A percentile compares a stretch with the other conserved stretches of the same genome.
phyloP scores from a whole-genome alignment of 2,113 vertebrate genomes.

The Corydoras sp. region DNA sequence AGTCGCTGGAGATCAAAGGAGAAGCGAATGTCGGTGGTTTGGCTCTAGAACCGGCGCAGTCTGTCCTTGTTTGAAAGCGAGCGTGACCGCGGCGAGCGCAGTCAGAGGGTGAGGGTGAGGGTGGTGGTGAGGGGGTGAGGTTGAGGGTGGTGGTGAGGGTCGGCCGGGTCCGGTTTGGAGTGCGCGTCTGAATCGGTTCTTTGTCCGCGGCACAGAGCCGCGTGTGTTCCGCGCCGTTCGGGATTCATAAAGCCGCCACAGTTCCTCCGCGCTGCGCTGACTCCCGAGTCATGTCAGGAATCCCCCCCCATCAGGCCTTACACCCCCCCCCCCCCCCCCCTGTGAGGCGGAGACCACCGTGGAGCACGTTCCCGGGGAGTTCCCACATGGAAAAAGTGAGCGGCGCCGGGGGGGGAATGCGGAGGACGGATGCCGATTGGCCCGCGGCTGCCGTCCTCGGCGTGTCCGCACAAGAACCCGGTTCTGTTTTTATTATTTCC shows the following conservation, averaged over 20 bases:
- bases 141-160: too few relatives aligned
- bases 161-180: too few relatives aligned
- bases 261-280: conserved; percentile 57
- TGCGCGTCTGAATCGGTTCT: conserved; percentile 62
- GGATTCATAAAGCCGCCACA: conserved; percentile 63
- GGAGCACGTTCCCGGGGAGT: conserved; percentile 9
- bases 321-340: background rate
- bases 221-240: conserved; percentile 50
- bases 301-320: conserved; percentile 41
- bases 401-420: background rate
- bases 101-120: too few relatives aligned
- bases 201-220: conserved; percentile 59
- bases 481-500: background rate
- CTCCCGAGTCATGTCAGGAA: conserved; percentile 55
- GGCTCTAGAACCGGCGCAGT: too few relatives aligned
- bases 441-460: background rate
- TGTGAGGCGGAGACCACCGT: conserved; percentile 38
- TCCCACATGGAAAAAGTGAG: conserved; percentile 3
- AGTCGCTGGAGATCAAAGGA: too few relatives aligned
- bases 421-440: background rate
- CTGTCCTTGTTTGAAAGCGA: too few relatives aligned
- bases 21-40: too few relatives aligned
- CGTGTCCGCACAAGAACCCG: conserved; percentile 20
- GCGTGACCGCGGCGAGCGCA: too few relatives aligned
- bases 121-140: too few relatives aligned